phyloP scores from a whole-genome alignment of 2,113 vertebrate genomes.

The Cricetomys ansorgei region DNA sequence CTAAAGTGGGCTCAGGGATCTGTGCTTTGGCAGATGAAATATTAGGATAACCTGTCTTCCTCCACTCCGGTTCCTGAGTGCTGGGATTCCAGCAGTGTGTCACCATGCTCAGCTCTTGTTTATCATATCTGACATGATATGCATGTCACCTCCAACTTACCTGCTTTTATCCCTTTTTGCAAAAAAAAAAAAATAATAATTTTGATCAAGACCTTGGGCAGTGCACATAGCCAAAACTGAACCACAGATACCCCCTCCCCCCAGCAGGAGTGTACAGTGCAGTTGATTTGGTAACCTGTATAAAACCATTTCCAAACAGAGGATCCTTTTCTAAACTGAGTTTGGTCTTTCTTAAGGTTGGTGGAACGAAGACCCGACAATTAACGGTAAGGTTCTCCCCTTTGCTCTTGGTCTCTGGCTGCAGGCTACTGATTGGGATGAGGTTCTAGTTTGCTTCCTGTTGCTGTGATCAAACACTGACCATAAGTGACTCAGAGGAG shows the following conservation, averaged over 20 bases:
- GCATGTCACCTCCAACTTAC: background rate
- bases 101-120: background rate
- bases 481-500: background rate
- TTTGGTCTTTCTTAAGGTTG: background rate
- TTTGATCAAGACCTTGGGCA: background rate
- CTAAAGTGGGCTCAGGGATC: no score
- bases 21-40: no score
- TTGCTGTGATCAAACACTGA: background rate
- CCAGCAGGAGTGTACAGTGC: background rate
- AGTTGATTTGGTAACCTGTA: background rate
- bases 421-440: background rate
- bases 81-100: background rate
- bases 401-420: background rate
- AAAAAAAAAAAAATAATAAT: background rate
- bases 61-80: no score
- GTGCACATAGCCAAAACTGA: background rate
- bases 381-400: background rate
- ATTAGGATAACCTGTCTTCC: no score
- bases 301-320: background rate
- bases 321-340: background rate
- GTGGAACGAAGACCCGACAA: rapidly evolving
- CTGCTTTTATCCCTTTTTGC: background rate
- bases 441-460: background rate
- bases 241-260: background rate
- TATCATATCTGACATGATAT: background rate